phyloP scores from a whole-genome alignment of 2,888 invertebrate genomes.

The Pilophorus perplexus region DNA sequence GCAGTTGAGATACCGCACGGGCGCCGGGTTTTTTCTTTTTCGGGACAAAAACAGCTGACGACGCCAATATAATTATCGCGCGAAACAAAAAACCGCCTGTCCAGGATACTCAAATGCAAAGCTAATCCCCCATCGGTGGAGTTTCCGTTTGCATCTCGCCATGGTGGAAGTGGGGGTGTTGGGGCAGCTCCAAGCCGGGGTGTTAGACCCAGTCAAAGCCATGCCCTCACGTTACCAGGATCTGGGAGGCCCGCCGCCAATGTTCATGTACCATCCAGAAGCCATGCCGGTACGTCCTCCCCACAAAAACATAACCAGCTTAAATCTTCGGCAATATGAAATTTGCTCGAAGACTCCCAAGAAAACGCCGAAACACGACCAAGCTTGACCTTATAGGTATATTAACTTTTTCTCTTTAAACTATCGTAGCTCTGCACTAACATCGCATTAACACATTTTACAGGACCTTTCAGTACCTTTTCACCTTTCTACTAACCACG shows the following conservation, averaged over 20 bases:
- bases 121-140: too few relatives aligned
- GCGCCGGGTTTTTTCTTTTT: too few relatives aligned
- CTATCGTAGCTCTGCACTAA: too few relatives aligned
- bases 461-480: too few relatives aligned
- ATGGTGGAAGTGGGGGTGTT: constrained; percentile 26
- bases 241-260: constrained; percentile 33
- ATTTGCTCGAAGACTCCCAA: constrained; percentile 18
- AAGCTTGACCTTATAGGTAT: constrained; percentile 16
- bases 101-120: too few relatives aligned
- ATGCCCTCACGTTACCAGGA: constrained; percentile 41
- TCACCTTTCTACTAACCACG: too few relatives aligned
- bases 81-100: too few relatives aligned
- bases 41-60: too few relatives aligned
- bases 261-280: constrained; percentile 40
- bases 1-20: too few relatives aligned
- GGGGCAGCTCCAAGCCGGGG: constrained; percentile 29
- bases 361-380: background rate
- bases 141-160: too few relatives aligned
- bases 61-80: too few relatives aligned
- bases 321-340: constrained; percentile 24
- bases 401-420: constrained; percentile 1
- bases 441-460: too few relatives aligned
- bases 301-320: constrained; percentile 17
- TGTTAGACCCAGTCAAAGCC: constrained; percentile 34
- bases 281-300: constrained; percentile 35